Base-by-base conservation (phyloP, 2,797 vertebrate species). In the Phalanger gymnotis region DNA sequence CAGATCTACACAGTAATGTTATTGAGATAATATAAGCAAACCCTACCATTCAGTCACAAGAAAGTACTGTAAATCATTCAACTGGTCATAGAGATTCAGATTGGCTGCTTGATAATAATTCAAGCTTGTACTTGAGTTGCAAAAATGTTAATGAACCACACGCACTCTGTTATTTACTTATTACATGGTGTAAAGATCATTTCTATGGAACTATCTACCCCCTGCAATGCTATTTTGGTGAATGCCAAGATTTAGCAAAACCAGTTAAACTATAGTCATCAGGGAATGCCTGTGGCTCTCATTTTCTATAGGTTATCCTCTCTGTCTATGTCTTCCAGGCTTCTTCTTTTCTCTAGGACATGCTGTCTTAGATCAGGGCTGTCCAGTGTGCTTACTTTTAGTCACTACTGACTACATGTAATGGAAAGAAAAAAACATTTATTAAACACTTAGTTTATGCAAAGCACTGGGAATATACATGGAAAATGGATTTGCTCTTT, bases 301-400 rank as follows among this genome's bases (percentile, higher is more conserved):
- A 40, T 19, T 89, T 53, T 31, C 54, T 22, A 2, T 47, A 27
- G 34, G 2, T 6, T 10, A 0, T 27, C 55, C 2, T 93, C 47
- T 53, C 14, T 66, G 30, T 51, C 34, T 81, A 90, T 19, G 55
- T 92, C 12, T 91, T 30, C 30, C 53, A 57, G 54, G 19, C 34
- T 90, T 90, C 91, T 57, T 52, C 55, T 47, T 9, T 28, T 55
- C n/a, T 4, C 0, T 16, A 52, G 14, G n/a, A 73, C 31, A 19
- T 31, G 6, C 7, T n/a, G n/a, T 73, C 3, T 40, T 27, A 34
- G 90, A 28, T 87, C 0, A 5, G 31, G 0, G 0, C 5, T 47
- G 53, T 93, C 58, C 58, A 40, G 19, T 73, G 14, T 73, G 34
- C 34, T 73, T 7, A 73, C 34, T 4, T 73, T 19, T 73, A 73